Evolutionary conservation across 2,888 invertebrate genomes (phyloP).

Genomic region (Onchidella celtica): DNA sequence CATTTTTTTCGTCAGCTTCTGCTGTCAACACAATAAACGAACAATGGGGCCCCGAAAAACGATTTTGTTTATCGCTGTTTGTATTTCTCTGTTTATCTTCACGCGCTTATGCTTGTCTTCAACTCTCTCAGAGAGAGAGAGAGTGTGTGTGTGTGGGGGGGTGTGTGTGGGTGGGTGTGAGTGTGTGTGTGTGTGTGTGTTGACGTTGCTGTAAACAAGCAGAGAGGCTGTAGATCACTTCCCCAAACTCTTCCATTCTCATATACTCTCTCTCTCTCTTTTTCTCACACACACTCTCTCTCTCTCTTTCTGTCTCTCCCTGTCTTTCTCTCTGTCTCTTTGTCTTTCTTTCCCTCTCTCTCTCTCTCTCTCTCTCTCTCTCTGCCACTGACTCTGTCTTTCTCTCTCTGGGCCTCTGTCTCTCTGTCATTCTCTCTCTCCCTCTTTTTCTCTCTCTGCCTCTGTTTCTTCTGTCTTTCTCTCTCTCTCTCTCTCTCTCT

Average conservation of each 20-base stretch:
- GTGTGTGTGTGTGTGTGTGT: too few species aligned
- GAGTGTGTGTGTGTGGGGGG: too few species aligned
- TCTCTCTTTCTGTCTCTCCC: neutral
- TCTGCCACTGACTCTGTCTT: neutral
- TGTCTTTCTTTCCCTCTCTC: neutral
- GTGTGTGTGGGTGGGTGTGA: too few species aligned
- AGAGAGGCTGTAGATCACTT: too few species aligned
- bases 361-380: conserved; percentile 23
- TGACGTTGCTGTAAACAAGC: too few species aligned
- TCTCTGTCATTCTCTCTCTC: neutral
- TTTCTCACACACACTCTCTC: conserved; percentile 28
- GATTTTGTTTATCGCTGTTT: too few species aligned
- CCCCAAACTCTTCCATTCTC: neutral
- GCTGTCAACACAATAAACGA: too few species aligned
- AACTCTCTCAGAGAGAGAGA: too few species aligned
- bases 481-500: neutral
- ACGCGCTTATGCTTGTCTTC: too few species aligned
- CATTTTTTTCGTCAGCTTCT: too few species aligned
- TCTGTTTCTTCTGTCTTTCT: neutral
- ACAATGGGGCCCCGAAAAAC: too few species aligned
- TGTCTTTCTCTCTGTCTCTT: conserved; percentile 16
- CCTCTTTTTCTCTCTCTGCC: neutral
- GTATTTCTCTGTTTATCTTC: too few species aligned
- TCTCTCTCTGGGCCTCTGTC: neutral
- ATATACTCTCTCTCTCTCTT: neutral